Base-by-base conservation (phyloP, 2,888 invertebrate species). In the Eristalis tenax region DNA sequence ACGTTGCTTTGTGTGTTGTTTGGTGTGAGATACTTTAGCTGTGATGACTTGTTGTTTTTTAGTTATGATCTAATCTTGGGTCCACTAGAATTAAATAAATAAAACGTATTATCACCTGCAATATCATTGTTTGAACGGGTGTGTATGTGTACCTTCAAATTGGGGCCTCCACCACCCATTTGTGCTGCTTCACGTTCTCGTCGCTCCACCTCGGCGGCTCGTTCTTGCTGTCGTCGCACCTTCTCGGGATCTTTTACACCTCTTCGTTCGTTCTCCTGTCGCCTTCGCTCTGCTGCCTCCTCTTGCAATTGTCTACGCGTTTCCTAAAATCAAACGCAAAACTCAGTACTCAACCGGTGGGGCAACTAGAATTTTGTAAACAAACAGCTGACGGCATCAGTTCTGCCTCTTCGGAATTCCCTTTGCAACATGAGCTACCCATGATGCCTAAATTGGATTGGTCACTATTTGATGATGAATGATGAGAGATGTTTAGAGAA, bases 231-330 rank as follows among this genome's bases (percentile, higher is more conserved):
- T 13, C 95, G 93, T 80, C 93, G 94, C 1, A 96, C 93, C 65
- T 93, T 94, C 23, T 95, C 94, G 0, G 95, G 93, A 91, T 96
- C 95, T 90, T 95, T 95, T 4, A 96, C 94, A 0, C 96, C 96
- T 4, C 96, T 94, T 0, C 92, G 90, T 35, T 95, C 95, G 80
- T 94, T 94, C 89, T 96, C 95, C 1, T 93, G 93, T 0, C 94
- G 94, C 1, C 96, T 94, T 65, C 93, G 94, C 91, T 96, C 96
- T 0, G 96, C 96, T 1, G 96, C 96, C 89, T 96, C 96, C 6
- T 94, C 93, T 89, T 95, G 95, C 90, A 95, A 95, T 22, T 94
- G 94, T 38, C 96, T 94, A 69, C 96, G 94, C 10, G 94, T 94
- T 91, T 96, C 96, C 96, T 96, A 86, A 11, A 87, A 87, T 11